Conservation (phyloP, 1,140 invertebrate genomes). For the Brachystomella parvula region DNA sequence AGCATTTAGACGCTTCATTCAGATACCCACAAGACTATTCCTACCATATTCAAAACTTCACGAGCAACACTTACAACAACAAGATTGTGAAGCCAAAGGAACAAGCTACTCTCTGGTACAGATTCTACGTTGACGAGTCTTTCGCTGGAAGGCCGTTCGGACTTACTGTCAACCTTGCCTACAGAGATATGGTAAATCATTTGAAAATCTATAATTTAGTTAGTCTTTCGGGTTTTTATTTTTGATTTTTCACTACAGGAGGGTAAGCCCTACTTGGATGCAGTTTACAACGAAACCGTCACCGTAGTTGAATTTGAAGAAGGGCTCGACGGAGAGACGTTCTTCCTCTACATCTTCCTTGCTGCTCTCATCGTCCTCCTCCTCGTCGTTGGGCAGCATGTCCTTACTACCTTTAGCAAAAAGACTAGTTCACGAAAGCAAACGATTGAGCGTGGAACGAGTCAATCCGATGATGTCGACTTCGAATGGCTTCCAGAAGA, state of each 20-base stretch:
- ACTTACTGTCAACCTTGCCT: slow-evolving; percentile 84
- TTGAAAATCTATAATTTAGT: slow-evolving; percentile 10
- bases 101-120: slow-evolving; percentile 91
- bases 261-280: slow-evolving; percentile 65
- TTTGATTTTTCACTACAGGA: slow-evolving; percentile 48
- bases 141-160: slow-evolving; percentile 94
- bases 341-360: slow-evolving; percentile 93
- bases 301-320: slow-evolving; percentile 93
- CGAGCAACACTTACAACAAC: slow-evolving; percentile 80
- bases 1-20: slow-evolving; percentile 92
- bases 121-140: slow-evolving; percentile 87
- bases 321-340: slow-evolving; percentile 94
- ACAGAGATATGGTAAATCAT: slow-evolving; percentile 68
- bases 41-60: slow-evolving; percentile 97
- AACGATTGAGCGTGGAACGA: slow-evolving; percentile 49
- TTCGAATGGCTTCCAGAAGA: slow-evolving; percentile 96
- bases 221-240: neutral
- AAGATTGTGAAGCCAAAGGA: slow-evolving; percentile 78
- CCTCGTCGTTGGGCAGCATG: slow-evolving; percentile 82
- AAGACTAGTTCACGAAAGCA: slow-evolving; percentile 50
- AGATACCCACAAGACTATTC: slow-evolving; percentile 97
- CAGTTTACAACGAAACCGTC: slow-evolving; percentile 98
- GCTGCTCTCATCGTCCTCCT: slow-evolving; percentile 78
- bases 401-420: slow-evolving; percentile 65
- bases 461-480: slow-evolving; percentile 86